A percentile compares a stretch with the other conserved stretches of the same genome.
phyloP scores from a whole-genome alignment of 2,113 vertebrate species.

The Macaca nemestrina region DNA sequence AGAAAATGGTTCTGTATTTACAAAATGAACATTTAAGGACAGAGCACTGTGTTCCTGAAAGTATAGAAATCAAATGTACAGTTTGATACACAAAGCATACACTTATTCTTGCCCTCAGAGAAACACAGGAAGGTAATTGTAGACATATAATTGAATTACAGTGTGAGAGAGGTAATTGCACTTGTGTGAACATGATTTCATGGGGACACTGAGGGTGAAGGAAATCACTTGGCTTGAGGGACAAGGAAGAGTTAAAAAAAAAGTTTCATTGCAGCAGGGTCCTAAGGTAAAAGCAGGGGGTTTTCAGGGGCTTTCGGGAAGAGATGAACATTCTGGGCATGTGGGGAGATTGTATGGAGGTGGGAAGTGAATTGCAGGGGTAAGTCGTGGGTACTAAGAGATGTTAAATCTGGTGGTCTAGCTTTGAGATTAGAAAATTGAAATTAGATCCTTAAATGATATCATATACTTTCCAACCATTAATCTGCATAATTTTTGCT shows the following conservation, averaged over 20 bases:
- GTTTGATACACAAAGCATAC: neutral
- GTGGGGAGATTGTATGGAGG: neutral
- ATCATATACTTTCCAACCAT: neutral
- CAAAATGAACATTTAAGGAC: neutral
- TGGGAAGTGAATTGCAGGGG: neutral
- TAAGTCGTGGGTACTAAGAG: neutral
- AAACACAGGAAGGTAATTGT: neutral
- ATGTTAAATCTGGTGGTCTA: neutral
- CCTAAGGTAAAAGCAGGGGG: neutral
- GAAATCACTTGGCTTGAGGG: neutral
- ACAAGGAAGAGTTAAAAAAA: neutral
- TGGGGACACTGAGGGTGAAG: neutral
- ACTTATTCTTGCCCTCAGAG: neutral
- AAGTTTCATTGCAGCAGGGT: neutral
- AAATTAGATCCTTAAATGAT: neutral
- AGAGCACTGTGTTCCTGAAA: neutral
- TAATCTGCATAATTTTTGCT: neutral
- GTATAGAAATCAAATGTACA: neutral
- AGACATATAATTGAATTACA: neutral
- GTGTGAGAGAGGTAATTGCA: neutral
- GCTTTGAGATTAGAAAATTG: neutral
- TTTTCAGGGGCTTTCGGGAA: neutral
- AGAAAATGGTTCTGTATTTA: neutral
- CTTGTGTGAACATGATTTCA: neutral
- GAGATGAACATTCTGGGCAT: neutral